Conservation (phyloP, 92 coral and sea anemone species). For the Palythoa heliodiscus region DNA sequence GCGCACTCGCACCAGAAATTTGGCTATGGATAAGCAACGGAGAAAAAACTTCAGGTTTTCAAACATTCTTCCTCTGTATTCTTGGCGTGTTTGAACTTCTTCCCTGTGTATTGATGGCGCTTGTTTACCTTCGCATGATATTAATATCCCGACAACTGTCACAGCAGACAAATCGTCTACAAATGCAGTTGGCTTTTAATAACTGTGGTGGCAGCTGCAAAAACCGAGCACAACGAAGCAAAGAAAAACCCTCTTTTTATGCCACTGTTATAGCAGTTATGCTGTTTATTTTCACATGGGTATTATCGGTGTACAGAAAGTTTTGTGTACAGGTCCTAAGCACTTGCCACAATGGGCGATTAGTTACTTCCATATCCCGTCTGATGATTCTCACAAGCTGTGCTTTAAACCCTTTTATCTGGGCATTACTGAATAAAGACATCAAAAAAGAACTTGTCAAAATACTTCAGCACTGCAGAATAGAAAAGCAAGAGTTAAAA, state of each 20-base stretch:
- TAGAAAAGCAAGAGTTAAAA: too few species aligned
- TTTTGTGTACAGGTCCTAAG: slow-evolving; percentile 38
- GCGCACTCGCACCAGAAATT: too few species aligned
- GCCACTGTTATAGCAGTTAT: slow-evolving; percentile 44
- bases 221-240: not conserved
- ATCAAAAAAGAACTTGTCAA: slow-evolving; percentile 1
- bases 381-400: slow-evolving; percentile 51
- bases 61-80: not conserved
- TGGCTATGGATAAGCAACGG: not conserved
- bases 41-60: not conserved
- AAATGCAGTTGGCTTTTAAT: slow-evolving; percentile 11
- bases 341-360: slow-evolving; percentile 19
- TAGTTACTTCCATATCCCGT: slow-evolving; percentile 45
- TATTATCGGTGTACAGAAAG: slow-evolving; percentile 55
- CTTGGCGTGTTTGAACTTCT: not conserved
- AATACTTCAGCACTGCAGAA: too few species aligned
- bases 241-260: not conserved
- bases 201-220: not conserved
- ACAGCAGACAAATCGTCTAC: not conserved
- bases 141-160: not conserved
- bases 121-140: slow-evolving; percentile 3
- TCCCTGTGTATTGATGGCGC: slow-evolving; percentile 14
- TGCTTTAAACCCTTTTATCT: slow-evolving; percentile 66
- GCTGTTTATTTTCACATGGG: slow-evolving; percentile 60
- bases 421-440: slow-evolving; percentile 65